Evolutionary conservation across 1,140 invertebrate genomes (phyloP), one percentile per base, ranked within the genome.

Genomic region (Brachystomella parvula): DNA sequence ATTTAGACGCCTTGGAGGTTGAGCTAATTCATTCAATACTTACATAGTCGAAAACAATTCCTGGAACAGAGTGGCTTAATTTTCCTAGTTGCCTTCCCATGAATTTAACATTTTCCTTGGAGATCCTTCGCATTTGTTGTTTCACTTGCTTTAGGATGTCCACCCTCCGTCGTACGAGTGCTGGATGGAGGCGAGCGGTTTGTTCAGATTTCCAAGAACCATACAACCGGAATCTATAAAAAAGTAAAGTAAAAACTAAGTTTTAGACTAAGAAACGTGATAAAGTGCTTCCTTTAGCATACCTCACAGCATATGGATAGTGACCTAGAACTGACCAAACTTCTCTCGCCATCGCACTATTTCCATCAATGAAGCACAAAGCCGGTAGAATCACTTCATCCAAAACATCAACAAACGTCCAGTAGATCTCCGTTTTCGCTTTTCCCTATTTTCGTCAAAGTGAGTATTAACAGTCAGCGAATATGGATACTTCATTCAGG

Each of bases 81-180:
- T 99, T 99, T 19, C 95, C 96, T 64, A 99, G 89, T 35, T 92
- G 87, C 65, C 97, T 80, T 6, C 97, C 96, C 62, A 95, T 89
- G 0, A 90, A 93, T 78, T 98, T 99, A 1, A 98, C 92, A 75
- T 95, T 99, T 79, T 99, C 97, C 77, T 98, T 99, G 73, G 92
- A 95, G 1, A 99, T 88, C 58, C 96, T 83, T 80, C 98, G 98
- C 90, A 99, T 96, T 6, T 97, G 89, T 68, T 92, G 93, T 76
- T 96, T 96, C 3, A 96, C 90, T 75, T 90, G 88, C 73, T 96
- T 93, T 65, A 94, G 83, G 0, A 89, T 86, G 75, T 94, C 87
- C 0, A 89, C 93, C 60, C 87, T 84, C 44, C 89, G 87, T 39
- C 87, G 82, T 67, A 96, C 83, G 21, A 98, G 77, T 32, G 87